Evolutionary conservation across 2,113 vertebrate genomes (phyloP).

Genomic region (Ascaphus truei): DNA sequence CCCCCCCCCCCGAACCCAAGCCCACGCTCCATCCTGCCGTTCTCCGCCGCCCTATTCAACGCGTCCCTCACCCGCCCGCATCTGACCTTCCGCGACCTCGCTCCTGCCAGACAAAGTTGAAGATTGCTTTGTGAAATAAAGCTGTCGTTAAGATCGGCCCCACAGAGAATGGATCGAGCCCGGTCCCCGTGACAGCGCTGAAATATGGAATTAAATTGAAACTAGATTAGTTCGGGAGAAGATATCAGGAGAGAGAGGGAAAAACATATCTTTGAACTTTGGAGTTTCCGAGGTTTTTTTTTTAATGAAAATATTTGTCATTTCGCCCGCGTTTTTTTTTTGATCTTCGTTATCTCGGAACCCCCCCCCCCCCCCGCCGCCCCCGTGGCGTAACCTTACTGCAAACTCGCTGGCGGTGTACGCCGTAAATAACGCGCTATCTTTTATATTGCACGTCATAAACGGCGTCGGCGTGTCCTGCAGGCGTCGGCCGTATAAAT

Average conservation of each 20-base stretch:
- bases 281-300: conserved; percentile 35
- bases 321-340: conserved; percentile 31
- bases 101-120: conserved; percentile 65
- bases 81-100: conserved; percentile 67
- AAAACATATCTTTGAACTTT: conserved; percentile 39
- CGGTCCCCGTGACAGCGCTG: conserved; percentile 67
- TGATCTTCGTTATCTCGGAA: conserved; percentile 33
- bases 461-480: conserved; percentile 22
- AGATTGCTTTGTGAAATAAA: conserved; percentile 84
- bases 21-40: conserved; percentile 14
- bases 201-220: conserved; percentile 80
- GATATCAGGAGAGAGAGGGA: conserved; percentile 31
- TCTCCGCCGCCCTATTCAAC: conserved; percentile 34
- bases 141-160: conserved; percentile 70
- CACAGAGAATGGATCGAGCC: conserved; percentile 67
- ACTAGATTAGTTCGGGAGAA: conserved; percentile 64
- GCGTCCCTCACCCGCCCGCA: conserved; percentile 18
- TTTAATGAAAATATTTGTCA: conserved; percentile 39
- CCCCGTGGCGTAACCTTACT: conserved; percentile 31
- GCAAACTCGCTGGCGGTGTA: conserved; percentile 32
- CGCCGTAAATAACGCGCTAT: conserved; percentile 32
- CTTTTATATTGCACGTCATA: conserved; percentile 35
- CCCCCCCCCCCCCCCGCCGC: no score
- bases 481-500: conserved; percentile 28
- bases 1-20: no score